Evolutionary conservation across 2,888 invertebrate genomes (phyloP).

Genomic region (Parnassius orleans): DNA sequence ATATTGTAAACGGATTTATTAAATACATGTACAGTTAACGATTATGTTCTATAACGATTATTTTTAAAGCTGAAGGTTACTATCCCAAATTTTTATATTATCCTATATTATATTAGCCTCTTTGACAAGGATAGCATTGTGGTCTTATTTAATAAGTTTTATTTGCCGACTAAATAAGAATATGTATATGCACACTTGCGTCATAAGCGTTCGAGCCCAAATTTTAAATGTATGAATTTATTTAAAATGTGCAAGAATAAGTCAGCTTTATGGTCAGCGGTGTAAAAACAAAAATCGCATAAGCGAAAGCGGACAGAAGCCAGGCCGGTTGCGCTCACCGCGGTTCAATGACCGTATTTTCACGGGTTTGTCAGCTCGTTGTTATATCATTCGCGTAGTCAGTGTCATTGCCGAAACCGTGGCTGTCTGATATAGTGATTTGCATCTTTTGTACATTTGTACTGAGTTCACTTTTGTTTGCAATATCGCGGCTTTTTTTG

Average conservation of each 20-base stretch:
- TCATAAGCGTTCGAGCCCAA: conserved; percentile 44
- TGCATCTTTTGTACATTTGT: conserved; percentile 52
- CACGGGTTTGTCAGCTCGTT: conserved; percentile 80
- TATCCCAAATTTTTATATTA: too few species aligned
- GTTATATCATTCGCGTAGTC: conserved; percentile 80
- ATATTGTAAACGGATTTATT: too few species aligned
- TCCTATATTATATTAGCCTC: too few species aligned
- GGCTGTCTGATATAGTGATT: conserved; percentile 54
- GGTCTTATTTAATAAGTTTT: too few species aligned
- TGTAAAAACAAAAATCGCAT: conserved; percentile 66
- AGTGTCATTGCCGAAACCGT: conserved; percentile 80
- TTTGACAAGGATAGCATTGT: too few species aligned
- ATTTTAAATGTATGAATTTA: conserved; percentile 58
- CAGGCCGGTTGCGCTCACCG: conserved; percentile 52
- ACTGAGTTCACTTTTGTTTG: conserved; percentile 57
- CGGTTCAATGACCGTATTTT: conserved; percentile 81
- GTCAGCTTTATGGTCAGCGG: conserved; percentile 56
- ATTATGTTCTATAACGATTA: too few species aligned
- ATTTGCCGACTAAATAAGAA: conserved; percentile 5
- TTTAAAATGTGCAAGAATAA: conserved; percentile 40
- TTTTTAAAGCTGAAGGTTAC: too few species aligned
- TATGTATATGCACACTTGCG: conserved; percentile 38
- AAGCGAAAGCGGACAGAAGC: conserved; percentile 64
- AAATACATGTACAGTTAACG: too few species aligned
- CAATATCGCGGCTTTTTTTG: conserved; percentile 31